A percentile compares a stretch with the other conserved stretches of the same genome.
These are phyloP conservation scores for Odontomachus brunneus DNA, from an alignment of 1,140 invertebrate species.

Conservation along the genomic window DNA sequence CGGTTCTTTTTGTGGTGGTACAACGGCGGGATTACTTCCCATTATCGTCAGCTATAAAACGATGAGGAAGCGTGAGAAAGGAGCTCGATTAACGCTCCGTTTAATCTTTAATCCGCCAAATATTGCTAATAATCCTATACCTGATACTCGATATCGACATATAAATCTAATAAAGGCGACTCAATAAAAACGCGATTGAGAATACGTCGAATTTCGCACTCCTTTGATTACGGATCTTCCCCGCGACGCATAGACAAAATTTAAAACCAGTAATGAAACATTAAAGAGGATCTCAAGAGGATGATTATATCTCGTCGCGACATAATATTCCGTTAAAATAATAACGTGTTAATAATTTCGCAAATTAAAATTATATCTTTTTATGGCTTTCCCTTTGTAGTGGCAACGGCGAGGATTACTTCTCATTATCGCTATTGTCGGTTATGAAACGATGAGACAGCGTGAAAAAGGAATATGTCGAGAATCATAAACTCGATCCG, in stretches of 20 bases:
- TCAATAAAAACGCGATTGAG: not conserved
- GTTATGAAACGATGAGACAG: not conserved
- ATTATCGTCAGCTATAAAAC: conserved; percentile 25
- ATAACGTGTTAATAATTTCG: too few relatives aligned
- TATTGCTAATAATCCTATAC: conserved; percentile 17
- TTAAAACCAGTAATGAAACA: too few relatives aligned
- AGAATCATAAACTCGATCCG: conserved; percentile 16
- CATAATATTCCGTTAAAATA: too few relatives aligned
- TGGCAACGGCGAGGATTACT: conserved; percentile 9
- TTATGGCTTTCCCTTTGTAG: conserved; percentile 10
- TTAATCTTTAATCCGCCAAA: conserved; percentile 5
- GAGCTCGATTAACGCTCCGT: not conserved
- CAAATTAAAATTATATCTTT: too few relatives aligned
- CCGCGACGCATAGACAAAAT: too few relatives aligned
- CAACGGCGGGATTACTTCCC: conserved; percentile 16
- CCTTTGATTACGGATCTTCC: not conserved
- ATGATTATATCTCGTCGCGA: too few relatives aligned
- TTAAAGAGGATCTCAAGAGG: too few relatives aligned
- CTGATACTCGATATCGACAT: too few relatives aligned
- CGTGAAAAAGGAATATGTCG: not conserved
- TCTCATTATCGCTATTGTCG: conserved; percentile 14
- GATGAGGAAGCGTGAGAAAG: not conserved
- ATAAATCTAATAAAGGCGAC: not conserved
- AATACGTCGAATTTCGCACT: not conserved
- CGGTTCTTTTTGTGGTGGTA: not conserved